A percentile compares a stretch with the other conserved stretches of the same genome.
Conservation (phyloP, 2,113 vertebrate genomes). For the Psammodynastes pulverulentus region DNA sequence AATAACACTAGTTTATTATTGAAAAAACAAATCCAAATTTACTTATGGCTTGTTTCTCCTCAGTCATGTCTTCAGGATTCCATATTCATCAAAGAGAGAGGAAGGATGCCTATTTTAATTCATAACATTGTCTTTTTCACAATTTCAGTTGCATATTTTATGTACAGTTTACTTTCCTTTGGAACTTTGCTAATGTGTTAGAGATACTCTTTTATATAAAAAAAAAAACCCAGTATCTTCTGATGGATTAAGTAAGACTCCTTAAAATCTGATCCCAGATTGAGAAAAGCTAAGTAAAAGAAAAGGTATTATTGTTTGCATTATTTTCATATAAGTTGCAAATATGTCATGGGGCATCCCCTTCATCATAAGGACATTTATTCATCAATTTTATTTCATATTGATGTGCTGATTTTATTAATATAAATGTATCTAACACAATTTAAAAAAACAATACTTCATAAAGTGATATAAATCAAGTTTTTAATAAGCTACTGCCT, state of each 20-base stretch:
- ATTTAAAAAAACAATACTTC: not conserved
- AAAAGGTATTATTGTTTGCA: not conserved
- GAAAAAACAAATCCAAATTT: not conserved
- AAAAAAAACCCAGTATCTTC: not conserved
- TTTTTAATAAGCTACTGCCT: not conserved
- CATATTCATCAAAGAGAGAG: not conserved
- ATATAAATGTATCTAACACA: not conserved
- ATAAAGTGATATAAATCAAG: not conserved
- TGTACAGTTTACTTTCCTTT: not conserved
- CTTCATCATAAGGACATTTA: not conserved
- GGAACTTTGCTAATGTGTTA: not conserved
- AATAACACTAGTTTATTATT: conserved; percentile 26
- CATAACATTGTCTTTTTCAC: not conserved
- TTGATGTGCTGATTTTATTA: not conserved
- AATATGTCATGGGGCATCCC: not conserved
- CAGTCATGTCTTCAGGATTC: not conserved
- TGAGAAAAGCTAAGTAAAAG: not conserved
- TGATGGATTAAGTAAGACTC: not conserved
- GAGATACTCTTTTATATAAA: not conserved
- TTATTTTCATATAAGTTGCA: not conserved
- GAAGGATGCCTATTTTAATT: not conserved
- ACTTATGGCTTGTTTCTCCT: not conserved
- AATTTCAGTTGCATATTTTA: not conserved
- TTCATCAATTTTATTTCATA: not conserved
- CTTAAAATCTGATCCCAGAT: not conserved